Percentiles rank a stretch among this genome's conserved stretches.
Evolutionary conservation across 2,888 invertebrate species (phyloP).

Genomic region (Tortrix viridana): DNA sequence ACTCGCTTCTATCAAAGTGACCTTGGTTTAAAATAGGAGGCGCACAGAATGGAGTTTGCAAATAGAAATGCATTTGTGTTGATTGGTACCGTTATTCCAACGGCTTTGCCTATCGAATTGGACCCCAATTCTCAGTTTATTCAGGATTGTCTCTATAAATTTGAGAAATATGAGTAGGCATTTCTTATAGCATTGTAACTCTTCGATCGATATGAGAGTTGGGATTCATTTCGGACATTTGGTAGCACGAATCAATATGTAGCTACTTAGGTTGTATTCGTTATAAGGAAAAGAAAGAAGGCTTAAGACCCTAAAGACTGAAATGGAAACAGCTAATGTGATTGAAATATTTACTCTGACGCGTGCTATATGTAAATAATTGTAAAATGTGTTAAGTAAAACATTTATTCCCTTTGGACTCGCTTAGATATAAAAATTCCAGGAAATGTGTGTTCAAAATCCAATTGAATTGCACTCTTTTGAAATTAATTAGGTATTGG

Average conservation of each 20-base stretch:
- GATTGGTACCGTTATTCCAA: too few species aligned
- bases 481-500: constrained; percentile 39
- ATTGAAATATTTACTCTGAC: constrained; percentile 60
- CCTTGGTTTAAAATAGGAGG: too few species aligned
- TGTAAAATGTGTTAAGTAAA: constrained; percentile 47
- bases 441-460: constrained; percentile 67
- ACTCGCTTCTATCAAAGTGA: too few species aligned
- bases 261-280: constrained; percentile 24
- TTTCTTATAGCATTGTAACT: not conserved
- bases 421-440: constrained; percentile 46
- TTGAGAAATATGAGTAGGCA: not conserved
- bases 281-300: constrained; percentile 58
- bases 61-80: too few species aligned
- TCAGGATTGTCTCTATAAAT: too few species aligned
- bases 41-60: not conserved
- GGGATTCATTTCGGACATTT: too few species aligned
- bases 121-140: too few species aligned
- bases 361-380: constrained; percentile 64
- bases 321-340: constrained; percentile 78
- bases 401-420: not conserved
- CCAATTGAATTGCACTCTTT: constrained; percentile 51
- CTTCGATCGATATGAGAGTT: too few species aligned
- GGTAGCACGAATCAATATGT: not conserved
- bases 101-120: too few species aligned
- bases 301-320: constrained; percentile 64